Base-by-base conservation (phyloP, 1,140 invertebrate genomes). In the Muscidifurax raptorellus region DNA sequence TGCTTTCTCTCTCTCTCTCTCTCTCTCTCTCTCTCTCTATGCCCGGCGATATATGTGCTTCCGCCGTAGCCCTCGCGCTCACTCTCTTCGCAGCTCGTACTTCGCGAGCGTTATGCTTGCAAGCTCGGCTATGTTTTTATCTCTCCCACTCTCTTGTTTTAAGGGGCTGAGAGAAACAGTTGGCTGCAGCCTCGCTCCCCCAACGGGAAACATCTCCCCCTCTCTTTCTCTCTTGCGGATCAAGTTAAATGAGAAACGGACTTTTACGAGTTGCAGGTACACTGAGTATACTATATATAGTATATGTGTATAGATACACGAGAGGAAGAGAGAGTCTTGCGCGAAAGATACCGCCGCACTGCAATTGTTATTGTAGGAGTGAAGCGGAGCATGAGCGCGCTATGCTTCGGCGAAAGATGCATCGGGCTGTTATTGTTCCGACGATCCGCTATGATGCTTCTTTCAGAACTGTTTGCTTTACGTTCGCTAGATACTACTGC, bases 1-100 rank as follows among this genome's bases (percentile, higher is more conserved):
- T 32, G 27, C 30, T 18, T 12, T 27, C 18, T n/a, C n/a, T n/a
- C n/a, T n/a, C n/a, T n/a, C n/a, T n/a, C 47, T 1, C n/a, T 85
- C 86, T 10, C n/a, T 5, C 27, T 6, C n/a, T 82, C 47, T 1
- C n/a, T 85, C 86, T 10, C n/a, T 5, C 27, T 6, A 28, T 2
- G 25, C 78, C 64, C 28, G 0, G 15, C 47, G 18, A 28, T 64
- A 47, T 64, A 71, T 74, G 64, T 10, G 36, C 36, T 40, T 40
- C 36, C 36, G 36, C 36, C 86, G 83, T 85, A 88, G n/a, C n/a
- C n/a, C n/a, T n/a, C n/a, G n/a, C n/a, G n/a, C n/a, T n/a, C n/a
- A n/a, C 86, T 87, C 78, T 78, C 82, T 84, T 82, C 30, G 77
- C 75, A 81, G 72, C 75, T 74, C 72, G 67, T 12, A 71, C 66